These are phyloP conservation scores for Bradysia coprophila DNA, from an alignment of 1,140 invertebrate genomes.

Conservation along the genomic window DNA sequence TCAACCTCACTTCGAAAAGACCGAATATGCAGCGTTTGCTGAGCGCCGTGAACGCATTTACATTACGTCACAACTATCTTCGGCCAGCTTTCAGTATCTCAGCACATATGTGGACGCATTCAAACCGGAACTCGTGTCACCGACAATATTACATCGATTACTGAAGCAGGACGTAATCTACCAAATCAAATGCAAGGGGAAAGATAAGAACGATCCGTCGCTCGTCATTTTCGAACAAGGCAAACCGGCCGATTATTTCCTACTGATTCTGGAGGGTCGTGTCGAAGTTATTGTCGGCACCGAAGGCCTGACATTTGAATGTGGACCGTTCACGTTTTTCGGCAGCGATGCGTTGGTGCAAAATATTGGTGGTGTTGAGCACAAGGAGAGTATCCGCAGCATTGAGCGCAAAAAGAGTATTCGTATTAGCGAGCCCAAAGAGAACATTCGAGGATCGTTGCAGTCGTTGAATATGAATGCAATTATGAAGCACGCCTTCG, in stretches of 20 bases:
- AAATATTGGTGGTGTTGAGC: conserved; percentile 55
- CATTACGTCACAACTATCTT: conserved; percentile 77
- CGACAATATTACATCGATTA: conserved; percentile 69
- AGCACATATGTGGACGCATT: conserved; percentile 83
- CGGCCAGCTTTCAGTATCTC: conserved; percentile 88
- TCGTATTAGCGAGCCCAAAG: too few relatives aligned
- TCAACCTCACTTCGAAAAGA: conserved; percentile 38
- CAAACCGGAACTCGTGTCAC: conserved; percentile 62
- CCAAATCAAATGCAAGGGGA: conserved; percentile 63
- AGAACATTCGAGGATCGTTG: conserved; percentile 36
- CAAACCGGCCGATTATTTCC: conserved; percentile 79
- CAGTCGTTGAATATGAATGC: conserved; percentile 67
- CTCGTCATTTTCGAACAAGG: conserved; percentile 66
- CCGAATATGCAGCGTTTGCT: conserved; percentile 72
- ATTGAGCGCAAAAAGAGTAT: conserved; percentile 7
- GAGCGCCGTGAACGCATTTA: conserved; percentile 60
- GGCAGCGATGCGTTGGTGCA: conserved; percentile 68
- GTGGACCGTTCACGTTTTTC: conserved; percentile 90
- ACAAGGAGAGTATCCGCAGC: conserved; percentile 34
- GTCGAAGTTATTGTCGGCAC: conserved; percentile 74
- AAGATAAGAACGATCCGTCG: conserved; percentile 47
- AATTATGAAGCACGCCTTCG: conserved; percentile 59
- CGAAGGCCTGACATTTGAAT: conserved; percentile 80
- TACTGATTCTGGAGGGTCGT: conserved; percentile 80
- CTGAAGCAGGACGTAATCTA: conserved; percentile 82